These are phyloP conservation scores for Cremastinae sp. DNA, from an alignment of 2,888 invertebrate genomes.

Conservation along the genomic window DNA sequence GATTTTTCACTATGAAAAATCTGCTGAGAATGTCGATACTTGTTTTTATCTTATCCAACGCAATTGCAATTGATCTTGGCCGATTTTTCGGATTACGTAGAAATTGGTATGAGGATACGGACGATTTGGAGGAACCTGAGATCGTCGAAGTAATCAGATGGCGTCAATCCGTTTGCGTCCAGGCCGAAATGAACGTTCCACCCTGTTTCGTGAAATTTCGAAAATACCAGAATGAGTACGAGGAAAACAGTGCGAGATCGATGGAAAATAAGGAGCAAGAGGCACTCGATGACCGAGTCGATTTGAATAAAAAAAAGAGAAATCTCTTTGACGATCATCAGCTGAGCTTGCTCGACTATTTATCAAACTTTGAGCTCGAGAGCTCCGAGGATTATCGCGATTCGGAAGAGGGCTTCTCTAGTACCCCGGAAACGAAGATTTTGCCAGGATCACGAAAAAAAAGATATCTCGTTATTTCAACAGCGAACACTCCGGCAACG, in stretches of 20 bases:
- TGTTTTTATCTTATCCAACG: conserved; percentile 7
- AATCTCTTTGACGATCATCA: too few relatives aligned
- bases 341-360: too few relatives aligned
- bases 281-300: background rate
- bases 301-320: conserved; percentile 2
- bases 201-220: conserved; percentile 46
- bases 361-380: conserved; percentile 14
- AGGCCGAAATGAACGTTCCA: conserved; percentile 51
- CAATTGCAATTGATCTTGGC: conserved; percentile 23
- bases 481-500: background rate
- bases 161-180: conserved; percentile 68
- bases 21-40: background rate
- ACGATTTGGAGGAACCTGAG: conserved; percentile 34
- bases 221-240: conserved; percentile 56
- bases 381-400: conserved; percentile 26
- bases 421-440: conserved; percentile 28
- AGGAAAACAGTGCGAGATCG: conserved; percentile 21
- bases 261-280: conserved; percentile 11
- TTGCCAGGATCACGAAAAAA: conserved; percentile 17
- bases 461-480: conserved; percentile 52
- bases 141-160: conserved; percentile 65
- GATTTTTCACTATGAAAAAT: background rate
- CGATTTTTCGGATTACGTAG: conserved; percentile 49
- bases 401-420: conserved; percentile 31
- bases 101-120: conserved; percentile 11